These are phyloP conservation scores for Odontamblyopus rebecca DNA, from an alignment of 2,797 vertebrate species.

Conservation along the genomic window DNA sequence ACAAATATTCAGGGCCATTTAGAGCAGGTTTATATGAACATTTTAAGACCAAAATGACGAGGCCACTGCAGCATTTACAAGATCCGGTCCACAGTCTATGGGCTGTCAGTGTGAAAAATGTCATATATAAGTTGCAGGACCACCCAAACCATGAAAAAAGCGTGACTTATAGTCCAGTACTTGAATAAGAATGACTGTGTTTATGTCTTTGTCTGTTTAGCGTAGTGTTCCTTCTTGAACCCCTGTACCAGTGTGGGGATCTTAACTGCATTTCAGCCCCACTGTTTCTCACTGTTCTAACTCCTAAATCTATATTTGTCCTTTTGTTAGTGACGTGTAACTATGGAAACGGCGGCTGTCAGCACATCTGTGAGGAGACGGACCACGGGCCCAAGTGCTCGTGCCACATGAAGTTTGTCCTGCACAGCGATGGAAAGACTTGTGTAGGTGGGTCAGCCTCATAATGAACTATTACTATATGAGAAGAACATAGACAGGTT, in stretches of 20 bases:
- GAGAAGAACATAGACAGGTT: neutral
- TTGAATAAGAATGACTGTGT: too few species aligned
- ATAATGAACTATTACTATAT: constrained; percentile 2
- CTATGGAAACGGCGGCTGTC: constrained; percentile 97
- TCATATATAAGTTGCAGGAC: too few species aligned
- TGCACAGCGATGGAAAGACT: constrained; percentile 94
- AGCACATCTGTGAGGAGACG: constrained; percentile 96
- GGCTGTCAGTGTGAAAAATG: too few species aligned
- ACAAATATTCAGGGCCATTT: too few species aligned
- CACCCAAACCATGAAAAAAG: too few species aligned
- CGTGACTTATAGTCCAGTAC: too few species aligned
- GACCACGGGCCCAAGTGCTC: constrained; percentile 93
- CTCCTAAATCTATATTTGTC: constrained; percentile 26
- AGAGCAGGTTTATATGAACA: too few species aligned
- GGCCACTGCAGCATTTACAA: too few species aligned
- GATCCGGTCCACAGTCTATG: too few species aligned
- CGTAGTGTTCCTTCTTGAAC: neutral
- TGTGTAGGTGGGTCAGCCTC: constrained; percentile 91
- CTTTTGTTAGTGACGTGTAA: constrained; percentile 91
- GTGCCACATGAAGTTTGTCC: constrained; percentile 95
- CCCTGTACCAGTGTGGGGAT: neutral
- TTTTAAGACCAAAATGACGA: too few species aligned
- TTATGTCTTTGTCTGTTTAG: too few species aligned
- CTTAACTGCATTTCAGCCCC: neutral
- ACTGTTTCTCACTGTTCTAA: neutral